Conservation (phyloP, 64 coral and sea anemone genomes). For the Stichodactyla helianthus region DNA sequence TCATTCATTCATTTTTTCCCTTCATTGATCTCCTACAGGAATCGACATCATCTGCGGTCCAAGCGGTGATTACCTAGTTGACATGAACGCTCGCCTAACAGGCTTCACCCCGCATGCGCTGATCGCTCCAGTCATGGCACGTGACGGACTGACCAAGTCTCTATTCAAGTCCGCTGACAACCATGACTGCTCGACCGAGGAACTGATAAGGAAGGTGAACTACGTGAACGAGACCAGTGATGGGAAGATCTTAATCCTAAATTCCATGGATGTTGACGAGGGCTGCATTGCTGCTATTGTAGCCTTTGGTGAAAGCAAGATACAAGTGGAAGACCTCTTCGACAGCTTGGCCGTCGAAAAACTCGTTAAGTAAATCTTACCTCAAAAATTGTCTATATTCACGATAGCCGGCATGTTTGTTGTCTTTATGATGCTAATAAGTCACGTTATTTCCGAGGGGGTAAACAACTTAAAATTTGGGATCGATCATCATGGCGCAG, state of each 20-base stretch:
- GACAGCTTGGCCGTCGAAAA: not conserved
- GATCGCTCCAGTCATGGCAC: slow-evolving; percentile 29
- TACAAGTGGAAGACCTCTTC: not conserved
- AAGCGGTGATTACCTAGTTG: slow-evolving; percentile 28
- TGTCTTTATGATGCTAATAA: too few species aligned
- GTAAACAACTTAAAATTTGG: too few species aligned
- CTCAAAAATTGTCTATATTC: too few species aligned
- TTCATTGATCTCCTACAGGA: not conserved
- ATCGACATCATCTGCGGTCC: slow-evolving; percentile 26
- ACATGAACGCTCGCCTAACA: slow-evolving; percentile 23
- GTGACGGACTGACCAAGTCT: not conserved
- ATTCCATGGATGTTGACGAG: slow-evolving; percentile 17
- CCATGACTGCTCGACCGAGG: not conserved
- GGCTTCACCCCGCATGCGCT: slow-evolving; percentile 32
- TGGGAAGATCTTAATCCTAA: slow-evolving; percentile 2
- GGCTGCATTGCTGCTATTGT: not conserved
- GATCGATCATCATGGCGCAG: too few species aligned
- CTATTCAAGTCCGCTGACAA: slow-evolving; percentile 9
- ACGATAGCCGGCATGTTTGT: too few species aligned
- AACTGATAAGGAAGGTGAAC: slow-evolving; percentile 15
- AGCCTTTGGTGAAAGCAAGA: not conserved
- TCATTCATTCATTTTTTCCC: too few species aligned
- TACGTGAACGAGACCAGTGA: not conserved
- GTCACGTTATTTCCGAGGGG: too few species aligned
- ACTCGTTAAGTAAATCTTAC: not conserved